phyloP scores from a whole-genome alignment of 2,113 vertebrate genomes.

The Sylvietta virens region DNA sequence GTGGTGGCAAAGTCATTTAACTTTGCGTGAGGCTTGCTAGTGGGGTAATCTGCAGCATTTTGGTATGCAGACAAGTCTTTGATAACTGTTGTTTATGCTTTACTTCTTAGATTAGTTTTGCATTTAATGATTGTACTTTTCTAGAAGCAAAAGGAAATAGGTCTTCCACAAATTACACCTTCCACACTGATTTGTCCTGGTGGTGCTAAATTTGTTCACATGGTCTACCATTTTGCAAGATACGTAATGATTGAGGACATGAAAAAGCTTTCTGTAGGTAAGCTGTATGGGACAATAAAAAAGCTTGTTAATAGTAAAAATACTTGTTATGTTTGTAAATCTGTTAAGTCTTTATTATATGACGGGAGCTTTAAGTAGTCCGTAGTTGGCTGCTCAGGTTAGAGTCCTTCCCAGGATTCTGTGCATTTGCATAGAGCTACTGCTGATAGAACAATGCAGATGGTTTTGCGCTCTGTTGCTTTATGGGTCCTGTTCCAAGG shows the following conservation, averaged over 20 bases:
- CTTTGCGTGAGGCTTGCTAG: neutral
- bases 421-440: neutral
- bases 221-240: conserved; percentile 78
- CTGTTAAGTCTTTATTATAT: neutral
- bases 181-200: conserved; percentile 79
- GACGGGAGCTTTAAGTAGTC: neutral
- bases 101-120: neutral
- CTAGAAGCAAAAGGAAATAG: conserved; percentile 60
- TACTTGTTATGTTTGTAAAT: neutral
- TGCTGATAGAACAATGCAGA: neutral
- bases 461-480: neutral
- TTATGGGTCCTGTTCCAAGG: neutral
- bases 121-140: neutral
- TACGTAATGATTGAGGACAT: conserved; percentile 74
- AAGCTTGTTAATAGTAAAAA: too few relatives aligned
- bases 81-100: neutral
- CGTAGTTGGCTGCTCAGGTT: neutral
- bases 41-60: neutral
- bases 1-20: neutral
- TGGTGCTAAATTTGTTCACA: conserved; percentile 74
- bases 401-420: neutral
- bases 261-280: conserved; percentile 75
- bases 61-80: neutral
- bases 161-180: conserved; percentile 70
- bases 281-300: neutral